Percentiles rank a stretch among this genome's conserved stretches.
These are phyloP conservation scores for Phyllostomus discolor DNA, from an alignment of 2,113 vertebrate species.

Conservation along the genomic window DNA sequence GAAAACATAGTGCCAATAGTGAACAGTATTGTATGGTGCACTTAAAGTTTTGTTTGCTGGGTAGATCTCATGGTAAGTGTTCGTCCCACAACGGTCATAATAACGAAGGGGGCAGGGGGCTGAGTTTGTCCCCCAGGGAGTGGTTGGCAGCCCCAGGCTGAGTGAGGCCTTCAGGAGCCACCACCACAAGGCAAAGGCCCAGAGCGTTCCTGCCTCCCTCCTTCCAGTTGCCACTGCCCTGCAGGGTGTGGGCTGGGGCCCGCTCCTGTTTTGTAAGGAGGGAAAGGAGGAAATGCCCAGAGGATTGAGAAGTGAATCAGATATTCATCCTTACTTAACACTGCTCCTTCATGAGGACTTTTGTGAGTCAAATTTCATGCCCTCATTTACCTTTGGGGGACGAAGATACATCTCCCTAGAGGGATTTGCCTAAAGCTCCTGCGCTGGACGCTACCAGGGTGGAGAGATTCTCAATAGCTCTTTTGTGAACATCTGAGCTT, in stretches of 20 bases:
- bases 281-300: neutral
- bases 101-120: neutral
- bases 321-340: neutral
- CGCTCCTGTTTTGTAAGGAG: neutral
- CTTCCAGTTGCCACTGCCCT: accelerated
- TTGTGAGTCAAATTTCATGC: neutral
- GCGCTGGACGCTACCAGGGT: accelerated
- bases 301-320: neutral
- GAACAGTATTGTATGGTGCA: accelerated
- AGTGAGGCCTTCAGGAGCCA: neutral
- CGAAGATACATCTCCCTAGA: neutral
- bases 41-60: neutral
- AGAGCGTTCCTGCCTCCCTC: neutral
- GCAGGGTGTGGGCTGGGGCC: neutral
- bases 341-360: neutral
- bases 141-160: neutral
- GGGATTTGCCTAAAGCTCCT: neutral
- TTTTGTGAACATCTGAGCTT: neutral
- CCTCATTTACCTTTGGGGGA: neutral
- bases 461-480: neutral
- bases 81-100: neutral
- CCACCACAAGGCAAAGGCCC: neutral
- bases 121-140: neutral
- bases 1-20: accelerated
- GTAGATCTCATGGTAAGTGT: neutral